A percentile compares a stretch with the other conserved stretches of the same genome.
phyloP scores from a whole-genome alignment of 2,113 vertebrate genomes.

The Pelvicachromis taeniatus region DNA sequence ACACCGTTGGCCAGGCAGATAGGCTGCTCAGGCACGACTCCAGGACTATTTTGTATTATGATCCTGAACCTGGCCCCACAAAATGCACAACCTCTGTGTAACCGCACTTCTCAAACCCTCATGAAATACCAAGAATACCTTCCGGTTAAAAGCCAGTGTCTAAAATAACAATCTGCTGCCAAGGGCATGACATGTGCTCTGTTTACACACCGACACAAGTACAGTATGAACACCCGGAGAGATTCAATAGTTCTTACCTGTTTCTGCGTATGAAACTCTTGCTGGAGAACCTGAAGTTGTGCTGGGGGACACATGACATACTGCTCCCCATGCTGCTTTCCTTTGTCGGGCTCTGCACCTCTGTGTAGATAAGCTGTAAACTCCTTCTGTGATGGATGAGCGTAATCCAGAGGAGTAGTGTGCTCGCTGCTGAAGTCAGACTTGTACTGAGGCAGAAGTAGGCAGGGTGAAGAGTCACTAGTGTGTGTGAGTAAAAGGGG shows the following conservation, averaged over 20 bases:
- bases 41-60: conserved; percentile 18
- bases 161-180: conserved; percentile 38
- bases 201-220: background rate
- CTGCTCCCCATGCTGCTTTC: conserved; percentile 75
- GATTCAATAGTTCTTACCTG: conserved; percentile 62
- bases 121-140: conserved; percentile 49
- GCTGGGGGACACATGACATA: conserved; percentile 77
- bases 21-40: background rate
- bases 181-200: background rate
- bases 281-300: conserved; percentile 77
- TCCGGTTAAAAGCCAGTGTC: conserved; percentile 17
- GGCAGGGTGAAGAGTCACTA: conserved; percentile 36
- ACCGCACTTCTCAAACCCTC: conserved; percentile 31
- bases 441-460: conserved; percentile 54
- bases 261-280: conserved; percentile 79
- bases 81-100: conserved; percentile 46
- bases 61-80: conserved; percentile 24
- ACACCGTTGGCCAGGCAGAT: conserved; percentile 42
- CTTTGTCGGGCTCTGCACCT: background rate
- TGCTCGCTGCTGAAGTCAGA: conserved; percentile 38
- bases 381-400: conserved; percentile 26
- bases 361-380: background rate
- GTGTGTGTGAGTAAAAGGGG: conserved; percentile 55
- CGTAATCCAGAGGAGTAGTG: conserved; percentile 60
- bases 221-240: background rate